These are phyloP conservation scores for Argyrosomus japonicus DNA, from an alignment of 2,113 vertebrate species.

Conservation along the genomic window DNA sequence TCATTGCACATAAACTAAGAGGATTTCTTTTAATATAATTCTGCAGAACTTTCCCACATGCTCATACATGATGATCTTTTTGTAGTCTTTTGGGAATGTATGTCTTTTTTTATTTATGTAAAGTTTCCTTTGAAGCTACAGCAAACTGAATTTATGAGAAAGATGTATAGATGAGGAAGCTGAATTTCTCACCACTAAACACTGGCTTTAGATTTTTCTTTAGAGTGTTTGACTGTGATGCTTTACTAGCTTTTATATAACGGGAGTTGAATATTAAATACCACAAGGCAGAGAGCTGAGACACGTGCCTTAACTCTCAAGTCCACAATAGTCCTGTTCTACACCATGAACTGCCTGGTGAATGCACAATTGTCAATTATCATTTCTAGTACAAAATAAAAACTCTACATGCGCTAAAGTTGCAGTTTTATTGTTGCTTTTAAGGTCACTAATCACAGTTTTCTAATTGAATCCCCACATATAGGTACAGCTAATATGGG, in stretches of 20 bases:
- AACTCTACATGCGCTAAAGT: background rate
- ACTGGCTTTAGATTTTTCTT: slow-evolving; percentile 17
- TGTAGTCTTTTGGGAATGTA: slow-evolving; percentile 4
- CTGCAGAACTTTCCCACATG: slow-evolving; percentile 18
- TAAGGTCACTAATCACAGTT: background rate
- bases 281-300: slow-evolving; percentile 8
- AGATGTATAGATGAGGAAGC: background rate
- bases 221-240: background rate
- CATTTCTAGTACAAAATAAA: slow-evolving; percentile 32
- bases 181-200: slow-evolving; percentile 16
- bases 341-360: background rate
- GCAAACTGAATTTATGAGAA: background rate
- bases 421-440: slow-evolving; percentile 10
- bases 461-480: background rate
- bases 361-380: slow-evolving; percentile 17
- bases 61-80: background rate
- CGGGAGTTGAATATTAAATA: slow-evolving; percentile 43
- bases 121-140: slow-evolving; percentile 16
- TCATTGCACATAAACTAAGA: slow-evolving; percentile 50
- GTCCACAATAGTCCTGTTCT: background rate
- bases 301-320: background rate
- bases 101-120: slow-evolving; percentile 35
- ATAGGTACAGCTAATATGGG: background rate
- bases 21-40: slow-evolving; percentile 47
- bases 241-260: slow-evolving; percentile 23